phyloP scores from a whole-genome alignment of 2,888 invertebrate species.

The Osmoderma eremita region DNA sequence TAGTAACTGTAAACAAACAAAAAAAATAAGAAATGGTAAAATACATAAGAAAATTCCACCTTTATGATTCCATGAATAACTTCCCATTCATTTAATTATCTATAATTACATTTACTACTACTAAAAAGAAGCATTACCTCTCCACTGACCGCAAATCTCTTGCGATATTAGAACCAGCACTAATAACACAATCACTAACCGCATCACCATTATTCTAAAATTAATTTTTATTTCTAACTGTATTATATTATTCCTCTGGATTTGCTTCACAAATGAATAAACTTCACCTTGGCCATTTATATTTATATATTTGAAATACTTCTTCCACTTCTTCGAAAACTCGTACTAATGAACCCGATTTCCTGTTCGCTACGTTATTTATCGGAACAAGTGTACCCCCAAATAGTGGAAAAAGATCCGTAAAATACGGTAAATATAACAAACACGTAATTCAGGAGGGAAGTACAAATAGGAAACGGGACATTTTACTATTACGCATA shows the following conservation, averaged over 20 bases:
- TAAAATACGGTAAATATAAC: not conserved
- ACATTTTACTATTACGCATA: conserved; percentile 9
- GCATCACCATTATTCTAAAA: conserved; percentile 10
- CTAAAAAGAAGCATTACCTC: conserved; percentile 20
- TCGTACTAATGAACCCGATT: conserved; percentile 22
- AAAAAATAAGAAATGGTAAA: too few species aligned
- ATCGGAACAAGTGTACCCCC: not conserved
- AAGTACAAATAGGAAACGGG: conserved; percentile 17
- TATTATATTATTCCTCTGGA: not conserved
- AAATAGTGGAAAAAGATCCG: not conserved
- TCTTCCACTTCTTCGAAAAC: conserved; percentile 20
- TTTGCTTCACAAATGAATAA: conserved; percentile 14
- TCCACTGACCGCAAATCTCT: conserved; percentile 23
- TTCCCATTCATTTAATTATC: conserved; percentile 8
- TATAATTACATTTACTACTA: not conserved
- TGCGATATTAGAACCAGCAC: conserved; percentile 18
- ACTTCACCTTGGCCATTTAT: conserved; percentile 25
- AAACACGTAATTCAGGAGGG: not conserved
- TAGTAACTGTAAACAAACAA: not conserved
- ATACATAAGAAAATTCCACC: too few species aligned
- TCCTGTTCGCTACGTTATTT: conserved; percentile 11
- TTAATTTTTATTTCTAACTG: not conserved
- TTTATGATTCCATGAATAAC: not conserved
- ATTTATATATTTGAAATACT: conserved; percentile 6
- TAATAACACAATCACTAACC: conserved; percentile 8